phyloP scores from a whole-genome alignment of 2,888 invertebrate species.

The Apodemia mormo region DNA sequence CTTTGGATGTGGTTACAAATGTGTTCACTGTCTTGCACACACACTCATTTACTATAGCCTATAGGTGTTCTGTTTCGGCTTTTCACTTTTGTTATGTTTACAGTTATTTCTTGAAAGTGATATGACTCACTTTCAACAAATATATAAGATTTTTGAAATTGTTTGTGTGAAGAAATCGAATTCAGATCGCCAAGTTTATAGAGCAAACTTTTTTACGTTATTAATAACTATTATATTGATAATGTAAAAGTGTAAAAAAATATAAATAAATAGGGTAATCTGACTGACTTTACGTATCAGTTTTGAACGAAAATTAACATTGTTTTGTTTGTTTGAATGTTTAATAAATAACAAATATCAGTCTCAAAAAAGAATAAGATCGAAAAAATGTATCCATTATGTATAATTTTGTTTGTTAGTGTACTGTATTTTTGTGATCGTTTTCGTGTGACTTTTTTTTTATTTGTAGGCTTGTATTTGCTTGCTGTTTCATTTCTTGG shows the following conservation, averaged over 20 bases:
- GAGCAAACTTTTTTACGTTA: no score
- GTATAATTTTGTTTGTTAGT: no score
- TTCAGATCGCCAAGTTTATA: background rate
- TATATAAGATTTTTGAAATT: background rate
- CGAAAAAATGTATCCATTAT: no score
- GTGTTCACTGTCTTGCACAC: conserved; percentile 34
- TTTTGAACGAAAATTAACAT: no score
- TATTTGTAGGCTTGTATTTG: conserved; percentile 67
- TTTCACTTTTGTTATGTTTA: background rate
- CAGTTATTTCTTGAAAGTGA: background rate
- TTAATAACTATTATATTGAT: no score
- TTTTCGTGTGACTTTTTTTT: conserved; percentile 31
- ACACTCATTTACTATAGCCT: conserved; percentile 46
- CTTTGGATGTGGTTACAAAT: conserved; percentile 56
- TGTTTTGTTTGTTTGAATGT: no score
- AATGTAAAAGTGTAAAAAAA: no score
- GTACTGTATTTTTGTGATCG: background rate
- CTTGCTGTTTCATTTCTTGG: conserved; percentile 67
- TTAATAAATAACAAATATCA: no score
- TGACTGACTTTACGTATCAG: no score
- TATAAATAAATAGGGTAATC: no score
- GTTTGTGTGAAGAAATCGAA: background rate
- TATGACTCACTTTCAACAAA: no score
- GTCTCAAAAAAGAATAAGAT: no score
- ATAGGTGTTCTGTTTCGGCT: conserved; percentile 27